Evolutionary conservation across 1,140 invertebrate genomes (phyloP).

Genomic region (Atta cephalotes): DNA sequence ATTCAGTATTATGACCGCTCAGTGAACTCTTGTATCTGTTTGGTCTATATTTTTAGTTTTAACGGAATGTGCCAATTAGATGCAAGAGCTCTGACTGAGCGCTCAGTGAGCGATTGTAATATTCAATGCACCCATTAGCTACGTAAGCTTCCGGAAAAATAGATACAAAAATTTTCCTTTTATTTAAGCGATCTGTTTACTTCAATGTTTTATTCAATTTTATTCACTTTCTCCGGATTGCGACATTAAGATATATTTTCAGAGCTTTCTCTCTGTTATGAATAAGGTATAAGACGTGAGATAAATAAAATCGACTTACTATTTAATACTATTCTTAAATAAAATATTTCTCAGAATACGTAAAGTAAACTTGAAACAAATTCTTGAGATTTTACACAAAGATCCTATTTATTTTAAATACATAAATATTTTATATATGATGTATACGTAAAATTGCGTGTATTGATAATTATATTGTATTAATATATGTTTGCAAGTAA

Average conservation of each 20-base stretch:
- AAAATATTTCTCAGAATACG: neutral
- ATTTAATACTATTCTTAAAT: constrained; percentile 16
- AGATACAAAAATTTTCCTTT: neutral
- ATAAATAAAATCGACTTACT: neutral
- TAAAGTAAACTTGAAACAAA: too few species aligned
- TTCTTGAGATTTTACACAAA: neutral
- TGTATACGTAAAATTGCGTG: neutral
- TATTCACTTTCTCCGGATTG: neutral
- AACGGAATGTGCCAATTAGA: too few species aligned
- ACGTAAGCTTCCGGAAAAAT: neutral
- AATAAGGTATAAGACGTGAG: neutral
- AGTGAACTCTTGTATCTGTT: too few species aligned
- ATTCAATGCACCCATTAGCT: neutral
- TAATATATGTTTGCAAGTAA: neutral
- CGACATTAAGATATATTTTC: constrained; percentile 27
- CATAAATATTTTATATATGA: neutral
- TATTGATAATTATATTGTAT: neutral
- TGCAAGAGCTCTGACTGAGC: too few species aligned
- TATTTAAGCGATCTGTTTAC: neutral
- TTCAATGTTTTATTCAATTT: constrained; percentile 14
- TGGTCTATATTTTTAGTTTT: too few species aligned
- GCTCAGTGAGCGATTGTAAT: too few species aligned
- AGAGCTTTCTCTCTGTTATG: constrained; percentile 3
- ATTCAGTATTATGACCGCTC: too few species aligned
- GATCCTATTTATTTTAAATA: neutral